Percentiles rank a stretch among this genome's conserved stretches.
Conservation (phyloP, 2,113 vertebrate genomes). For the Sinosuthora webbiana region DNA sequence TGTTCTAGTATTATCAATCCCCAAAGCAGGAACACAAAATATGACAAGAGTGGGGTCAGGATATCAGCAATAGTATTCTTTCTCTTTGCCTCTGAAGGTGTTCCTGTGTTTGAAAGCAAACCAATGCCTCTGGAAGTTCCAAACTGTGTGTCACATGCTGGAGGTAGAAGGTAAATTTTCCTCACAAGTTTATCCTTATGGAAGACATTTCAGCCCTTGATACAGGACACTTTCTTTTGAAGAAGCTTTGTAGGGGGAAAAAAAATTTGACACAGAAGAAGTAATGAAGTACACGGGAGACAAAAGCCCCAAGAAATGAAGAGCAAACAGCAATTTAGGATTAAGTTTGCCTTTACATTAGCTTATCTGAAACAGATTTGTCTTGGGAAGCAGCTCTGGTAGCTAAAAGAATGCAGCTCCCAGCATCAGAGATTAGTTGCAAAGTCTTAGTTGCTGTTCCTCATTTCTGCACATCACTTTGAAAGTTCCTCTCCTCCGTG, state of each 20-base stretch:
- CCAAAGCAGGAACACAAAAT: neutral
- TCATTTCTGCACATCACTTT: neutral
- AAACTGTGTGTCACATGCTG: neutral
- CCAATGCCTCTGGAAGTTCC: neutral
- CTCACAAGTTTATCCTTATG: neutral
- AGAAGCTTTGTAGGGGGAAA: neutral
- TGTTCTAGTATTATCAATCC: neutral
- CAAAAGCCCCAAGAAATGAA: neutral
- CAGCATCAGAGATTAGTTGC: neutral
- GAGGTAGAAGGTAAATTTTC: neutral
- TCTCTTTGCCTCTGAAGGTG: neutral
- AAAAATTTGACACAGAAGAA: neutral
- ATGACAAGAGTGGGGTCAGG: neutral
- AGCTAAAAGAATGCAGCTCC: neutral
- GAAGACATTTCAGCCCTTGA: neutral
- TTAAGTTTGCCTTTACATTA: neutral
- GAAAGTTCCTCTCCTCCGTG: neutral
- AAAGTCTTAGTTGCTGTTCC: neutral
- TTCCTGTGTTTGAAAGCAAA: neutral
- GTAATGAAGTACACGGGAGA: neutral
- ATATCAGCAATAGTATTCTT: neutral
- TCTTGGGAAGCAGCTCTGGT: neutral
- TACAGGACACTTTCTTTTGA: neutral
- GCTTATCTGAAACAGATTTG: neutral
- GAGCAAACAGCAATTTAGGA: neutral